Base-by-base conservation (phyloP, 1,140 invertebrate species). In the Sogatella furcifera region DNA sequence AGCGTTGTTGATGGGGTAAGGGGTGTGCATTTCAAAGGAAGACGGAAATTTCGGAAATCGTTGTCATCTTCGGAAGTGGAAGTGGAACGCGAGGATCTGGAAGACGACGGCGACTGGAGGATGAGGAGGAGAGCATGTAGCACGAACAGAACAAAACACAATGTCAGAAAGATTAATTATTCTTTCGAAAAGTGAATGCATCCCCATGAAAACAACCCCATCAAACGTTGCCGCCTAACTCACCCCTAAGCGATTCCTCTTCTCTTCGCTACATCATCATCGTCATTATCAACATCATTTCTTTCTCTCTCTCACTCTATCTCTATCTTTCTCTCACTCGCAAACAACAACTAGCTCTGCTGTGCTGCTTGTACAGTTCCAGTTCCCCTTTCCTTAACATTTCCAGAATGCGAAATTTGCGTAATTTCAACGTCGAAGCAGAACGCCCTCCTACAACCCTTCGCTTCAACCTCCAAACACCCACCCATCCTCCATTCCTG, bases 171-270 rank as follows among this genome's bases (percentile, higher is more conserved):
- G 46, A 49, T 49, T 49, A 49, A 49, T 49, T 49, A 49, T 49
- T 49, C 46, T 49, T 49, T 49, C 21, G 46, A 22, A 49, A 49
- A 49, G 46, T 49, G 46, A 49, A 49, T 49, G 46, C 46, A 49
- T 49, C 46, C 46, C 46, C 46, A 49, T 49, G 46, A 49, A 49
- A 49, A 49, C 46, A 49, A 49, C 46, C 46, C 46, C 46, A 49
- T 49, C 46, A 49, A 49, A 49, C 46, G 46, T 17, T 22, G 21
- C 46, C 46, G 34, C 34, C 34, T 38, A 38, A 38, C 34, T 38
- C 34, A 38, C 34, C 34, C 34, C 34, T 38, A 38, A 38, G 34
- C 34, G 8, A 38, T 38, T 38, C 34, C 34, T 38, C 34, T 38
- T 38, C 34, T 38, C 24, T 28, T 4, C 24, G 24, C 24, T 28